A percentile compares a stretch with the other conserved stretches of the same genome.
These are phyloP conservation scores for Mustela nigripes DNA, from an alignment of 2,113 vertebrate species.

Conservation along the genomic window DNA sequence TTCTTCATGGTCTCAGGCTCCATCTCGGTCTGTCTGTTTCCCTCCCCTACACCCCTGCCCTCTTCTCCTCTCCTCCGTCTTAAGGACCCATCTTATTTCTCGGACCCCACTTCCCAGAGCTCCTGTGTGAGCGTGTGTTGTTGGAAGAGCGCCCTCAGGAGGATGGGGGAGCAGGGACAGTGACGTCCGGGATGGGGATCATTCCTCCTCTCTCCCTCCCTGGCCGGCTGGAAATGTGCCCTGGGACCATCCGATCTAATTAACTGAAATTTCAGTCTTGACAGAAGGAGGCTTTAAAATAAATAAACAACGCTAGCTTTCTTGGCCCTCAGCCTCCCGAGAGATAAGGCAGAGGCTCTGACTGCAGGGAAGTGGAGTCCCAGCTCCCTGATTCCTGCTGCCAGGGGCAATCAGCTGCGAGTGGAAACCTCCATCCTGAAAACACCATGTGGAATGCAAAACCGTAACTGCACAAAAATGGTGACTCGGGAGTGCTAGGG, in stretches of 20 bases:
- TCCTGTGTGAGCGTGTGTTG: not conserved
- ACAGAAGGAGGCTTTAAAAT: conserved; percentile 67
- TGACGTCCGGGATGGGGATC: fast-evolving
- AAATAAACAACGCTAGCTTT: not conserved
- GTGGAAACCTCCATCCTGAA: conserved; percentile 74
- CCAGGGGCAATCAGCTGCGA: conserved; percentile 72
- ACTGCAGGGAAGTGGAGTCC: conserved; percentile 63
- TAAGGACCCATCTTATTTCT: not conserved
- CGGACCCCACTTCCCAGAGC: not conserved
- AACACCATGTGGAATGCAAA: conserved; percentile 61
- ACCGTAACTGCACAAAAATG: conserved; percentile 37
- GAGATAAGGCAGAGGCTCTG: conserved; percentile 60
- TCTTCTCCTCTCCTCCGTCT: not conserved
- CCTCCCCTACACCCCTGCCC: too few species aligned
- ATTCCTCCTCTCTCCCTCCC: not conserved
- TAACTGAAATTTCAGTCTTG: conserved; percentile 73
- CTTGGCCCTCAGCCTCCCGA: conserved; percentile 58
- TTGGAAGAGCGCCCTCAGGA: not conserved
- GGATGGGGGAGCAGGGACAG: not conserved
- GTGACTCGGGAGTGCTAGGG: not conserved
- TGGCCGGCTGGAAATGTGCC: conserved; percentile 51
- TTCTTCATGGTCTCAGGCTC: not conserved
- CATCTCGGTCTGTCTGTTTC: not conserved
- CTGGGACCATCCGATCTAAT: conserved; percentile 69
- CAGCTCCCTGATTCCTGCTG: conserved; percentile 31